Base-by-base conservation (phyloP, 2,888 invertebrate species). In the Stenodema calcarata region DNA sequence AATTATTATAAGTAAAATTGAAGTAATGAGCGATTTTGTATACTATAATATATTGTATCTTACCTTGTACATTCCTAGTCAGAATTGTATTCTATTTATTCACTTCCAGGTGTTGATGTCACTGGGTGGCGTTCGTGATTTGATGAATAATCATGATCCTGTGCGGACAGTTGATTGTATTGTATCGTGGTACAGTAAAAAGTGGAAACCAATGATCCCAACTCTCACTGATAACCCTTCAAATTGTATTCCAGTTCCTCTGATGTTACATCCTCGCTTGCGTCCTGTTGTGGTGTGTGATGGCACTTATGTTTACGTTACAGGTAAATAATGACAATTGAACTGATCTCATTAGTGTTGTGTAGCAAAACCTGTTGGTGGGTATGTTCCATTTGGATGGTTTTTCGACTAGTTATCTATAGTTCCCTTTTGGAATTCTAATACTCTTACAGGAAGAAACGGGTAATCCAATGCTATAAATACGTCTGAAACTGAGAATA, bases 151-250 rank as follows among this genome's bases (percentile, higher is more conserved):
- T 23, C 42, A 30, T 6, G 27, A 28, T 16, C 80, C 80, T 18
- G 28, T 41, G n/a, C 16, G 18, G 28, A 80, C 80, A 35, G 80
- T 80, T 11, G 80, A 80, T 27, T 80, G 80, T 28, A 54, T 80
- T 6, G 30, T 50, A 9, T 80, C 80, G 9, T 80, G 50, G 80
- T 54, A 27, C n/a, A 80, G 54, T 14, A 50, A 80, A 30, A 80
- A 80, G 27, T 80, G 80, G 80, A 35, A 27, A n/a, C 80, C 80
- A 1, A 54, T 80, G 80, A 80, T 80, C 14, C 80, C 80, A 28
- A 80, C 80, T 0, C 54, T 80, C 35, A 54, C 54, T 30, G n/a
- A 30, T 14, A 54, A 27, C 28, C 42, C 12, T 23, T 28, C 54
- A 1, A 7, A 50, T 6, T n/a, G 18, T 16, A 28, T 28, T n/a